Conservation (phyloP, 1,140 invertebrate genomes). For the Vollenhovia emeryi region DNA sequence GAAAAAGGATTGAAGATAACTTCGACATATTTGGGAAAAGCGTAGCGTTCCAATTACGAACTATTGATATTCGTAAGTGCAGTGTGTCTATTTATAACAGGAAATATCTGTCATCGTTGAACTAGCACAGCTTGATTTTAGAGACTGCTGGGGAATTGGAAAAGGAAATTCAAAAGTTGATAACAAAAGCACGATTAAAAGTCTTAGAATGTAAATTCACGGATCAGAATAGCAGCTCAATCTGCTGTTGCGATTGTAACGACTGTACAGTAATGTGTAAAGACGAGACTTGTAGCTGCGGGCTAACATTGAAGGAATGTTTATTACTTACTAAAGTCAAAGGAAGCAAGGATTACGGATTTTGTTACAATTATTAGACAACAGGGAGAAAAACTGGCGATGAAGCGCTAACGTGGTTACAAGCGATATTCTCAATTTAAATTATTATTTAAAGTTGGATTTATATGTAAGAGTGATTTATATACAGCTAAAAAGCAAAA, state of each 20-base stretch:
- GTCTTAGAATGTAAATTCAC: constrained; percentile 34
- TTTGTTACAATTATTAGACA: constrained; percentile 9
- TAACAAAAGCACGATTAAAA: constrained; percentile 50
- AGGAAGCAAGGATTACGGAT: not conserved
- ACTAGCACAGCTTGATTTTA: constrained; percentile 14
- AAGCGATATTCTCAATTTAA: not conserved
- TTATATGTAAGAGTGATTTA: no score
- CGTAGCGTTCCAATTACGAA: constrained; percentile 62
- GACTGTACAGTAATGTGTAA: constrained; percentile 45
- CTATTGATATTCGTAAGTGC: constrained; percentile 61
- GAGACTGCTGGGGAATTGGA: constrained; percentile 59
- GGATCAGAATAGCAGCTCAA: not conserved
- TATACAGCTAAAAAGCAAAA: not conserved
- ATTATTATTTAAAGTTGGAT: constrained; percentile 10
- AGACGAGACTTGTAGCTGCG: constrained; percentile 53
- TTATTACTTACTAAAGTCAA: constrained; percentile 48
- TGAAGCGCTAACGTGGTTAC: not conserved
- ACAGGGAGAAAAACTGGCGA: not conserved
- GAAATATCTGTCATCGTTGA: not conserved
- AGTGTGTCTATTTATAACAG: not conserved
- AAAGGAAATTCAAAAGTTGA: constrained; percentile 59
- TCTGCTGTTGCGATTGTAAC: constrained; percentile 54
- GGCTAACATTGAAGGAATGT: constrained; percentile 53
- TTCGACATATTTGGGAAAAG: constrained; percentile 67
- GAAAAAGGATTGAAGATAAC: constrained; percentile 46